phyloP scores from a whole-genome alignment of 2,113 vertebrate species.

The Climacteris rufus region DNA sequence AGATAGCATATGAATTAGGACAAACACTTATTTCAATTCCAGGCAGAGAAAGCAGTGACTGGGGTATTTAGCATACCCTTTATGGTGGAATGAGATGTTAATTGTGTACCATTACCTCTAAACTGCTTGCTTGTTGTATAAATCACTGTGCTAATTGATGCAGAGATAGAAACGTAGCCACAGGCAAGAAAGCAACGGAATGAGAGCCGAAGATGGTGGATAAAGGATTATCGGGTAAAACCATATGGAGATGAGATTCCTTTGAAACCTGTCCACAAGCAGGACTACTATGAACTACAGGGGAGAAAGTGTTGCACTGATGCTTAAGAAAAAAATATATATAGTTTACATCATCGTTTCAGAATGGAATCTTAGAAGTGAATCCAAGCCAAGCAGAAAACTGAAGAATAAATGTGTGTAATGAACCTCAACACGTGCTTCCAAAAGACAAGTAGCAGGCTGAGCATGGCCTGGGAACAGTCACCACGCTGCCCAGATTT shows the following conservation, averaged over 20 bases:
- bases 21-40: constrained; percentile 92
- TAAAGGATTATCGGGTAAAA: constrained; percentile 88
- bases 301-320: not conserved
- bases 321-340: not conserved
- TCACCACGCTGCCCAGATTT: not conserved
- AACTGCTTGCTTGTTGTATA: constrained; percentile 99
- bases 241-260: constrained; percentile 89
- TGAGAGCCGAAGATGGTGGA: constrained; percentile 83
- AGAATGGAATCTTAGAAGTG: not conserved
- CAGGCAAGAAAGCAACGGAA: constrained; percentile 87
- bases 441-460: not conserved
- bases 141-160: constrained; percentile 99
- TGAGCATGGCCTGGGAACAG: not conserved
- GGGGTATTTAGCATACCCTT: constrained; percentile 93
- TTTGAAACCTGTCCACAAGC: constrained; percentile 85
- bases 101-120: constrained; percentile 99
- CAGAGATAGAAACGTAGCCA: constrained; percentile 97
- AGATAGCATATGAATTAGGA: constrained; percentile 91
- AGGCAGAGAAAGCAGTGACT: constrained; percentile 86
- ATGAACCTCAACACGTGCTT: not conserved
- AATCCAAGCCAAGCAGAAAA: not conserved
- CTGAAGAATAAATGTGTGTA: not conserved
- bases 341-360: not conserved
- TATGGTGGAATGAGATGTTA: constrained; percentile 97
- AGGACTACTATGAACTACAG: constrained; percentile 41